phyloP scores from a whole-genome alignment of 2,113 vertebrate genomes.

The Phylloscopus whistleri region DNA sequence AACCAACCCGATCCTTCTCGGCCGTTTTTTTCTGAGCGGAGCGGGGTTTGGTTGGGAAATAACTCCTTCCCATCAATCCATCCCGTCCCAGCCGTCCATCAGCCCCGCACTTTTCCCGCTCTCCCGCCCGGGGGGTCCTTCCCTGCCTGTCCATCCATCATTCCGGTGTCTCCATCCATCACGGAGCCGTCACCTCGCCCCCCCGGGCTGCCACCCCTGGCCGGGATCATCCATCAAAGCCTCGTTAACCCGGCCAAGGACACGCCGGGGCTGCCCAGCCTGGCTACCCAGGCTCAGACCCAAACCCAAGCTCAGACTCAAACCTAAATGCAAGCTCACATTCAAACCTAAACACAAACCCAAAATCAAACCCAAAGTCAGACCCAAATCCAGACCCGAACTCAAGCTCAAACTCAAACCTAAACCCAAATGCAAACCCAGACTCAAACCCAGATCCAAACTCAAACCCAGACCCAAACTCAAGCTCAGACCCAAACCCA shows the following conservation, averaged over 20 bases:
- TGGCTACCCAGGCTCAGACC: too few relatives aligned
- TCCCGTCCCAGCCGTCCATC: not conserved
- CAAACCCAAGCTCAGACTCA: not conserved
- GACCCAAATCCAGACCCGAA: fast-evolving
- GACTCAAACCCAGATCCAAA: fast-evolving
- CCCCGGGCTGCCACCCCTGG: too few relatives aligned
- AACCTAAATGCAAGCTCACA: fast-evolving
- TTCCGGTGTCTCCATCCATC: too few relatives aligned
- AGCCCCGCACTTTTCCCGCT: fast-evolving
- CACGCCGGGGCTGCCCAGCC: too few relatives aligned
- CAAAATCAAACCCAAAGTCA: fast-evolving
- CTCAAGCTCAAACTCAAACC: fast-evolving
- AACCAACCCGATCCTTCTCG: not conserved
- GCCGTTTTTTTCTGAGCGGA: not conserved
- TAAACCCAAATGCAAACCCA: fast-evolving
- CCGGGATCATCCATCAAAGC: too few relatives aligned
- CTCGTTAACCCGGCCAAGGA: too few relatives aligned
- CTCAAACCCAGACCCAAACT: fast-evolving
- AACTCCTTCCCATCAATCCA: not conserved
- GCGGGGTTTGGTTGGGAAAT: not conserved
- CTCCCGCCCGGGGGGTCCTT: not conserved
- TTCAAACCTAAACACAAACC: fast-evolving
- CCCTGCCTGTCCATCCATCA: not conserved
- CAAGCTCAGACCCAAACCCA: fast-evolving
- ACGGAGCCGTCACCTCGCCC: too few relatives aligned